Evolutionary conservation across 2,113 vertebrate species (phyloP), one percentile per base, ranked within the genome.

Genomic region (Carettochelys insculpta): DNA sequence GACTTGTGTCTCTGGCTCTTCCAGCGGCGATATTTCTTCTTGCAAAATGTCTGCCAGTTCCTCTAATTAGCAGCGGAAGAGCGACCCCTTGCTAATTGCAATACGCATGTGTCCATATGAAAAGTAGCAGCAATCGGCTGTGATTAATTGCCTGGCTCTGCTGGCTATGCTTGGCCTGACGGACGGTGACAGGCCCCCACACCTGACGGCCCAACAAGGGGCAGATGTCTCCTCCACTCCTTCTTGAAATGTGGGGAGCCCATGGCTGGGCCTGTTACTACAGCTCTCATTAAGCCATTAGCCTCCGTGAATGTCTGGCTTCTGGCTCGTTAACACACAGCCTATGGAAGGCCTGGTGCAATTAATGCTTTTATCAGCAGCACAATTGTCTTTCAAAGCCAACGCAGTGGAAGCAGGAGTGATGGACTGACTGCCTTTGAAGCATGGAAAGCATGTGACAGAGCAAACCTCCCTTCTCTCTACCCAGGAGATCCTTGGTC

Each of bases 121-220:
- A 81, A 94, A 83, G 90, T 92, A 96, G 47, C 38, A 92, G 91
- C 84, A 90, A 84, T 87, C 77, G 34, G 43, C 95, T 83, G 90
- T 95, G 94, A 96, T 96, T 95, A 96, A 87, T 85, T 91, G 92
- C 95, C 52, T 83, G 80, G 65, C 56, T 96, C 65, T 85, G 47
- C 89, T 95, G 95, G 95, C 92, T 79, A 27, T 20, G 43, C 77
- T 95, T 56, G 84, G 87, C 34, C 65, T 94, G 92, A 73, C 91
- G 95, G 96, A 96, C 80, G 92, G 94, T 92, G 92, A 94, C 43
- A 90, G 93, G 65, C 86, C 91, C 75, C 65, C 68, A 52, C 90
- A 27, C 82, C 92, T 94, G 78, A 88, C 58, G 73, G 79, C 79
- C 84, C 86, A 77, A 83, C 75, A 80, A 82, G 82, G 68, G 85